Percentiles rank a stretch among this genome's conserved stretches.
phyloP scores from a whole-genome alignment of 92 coral and sea anemone genomes.

The Bergia puertoricense region DNA sequence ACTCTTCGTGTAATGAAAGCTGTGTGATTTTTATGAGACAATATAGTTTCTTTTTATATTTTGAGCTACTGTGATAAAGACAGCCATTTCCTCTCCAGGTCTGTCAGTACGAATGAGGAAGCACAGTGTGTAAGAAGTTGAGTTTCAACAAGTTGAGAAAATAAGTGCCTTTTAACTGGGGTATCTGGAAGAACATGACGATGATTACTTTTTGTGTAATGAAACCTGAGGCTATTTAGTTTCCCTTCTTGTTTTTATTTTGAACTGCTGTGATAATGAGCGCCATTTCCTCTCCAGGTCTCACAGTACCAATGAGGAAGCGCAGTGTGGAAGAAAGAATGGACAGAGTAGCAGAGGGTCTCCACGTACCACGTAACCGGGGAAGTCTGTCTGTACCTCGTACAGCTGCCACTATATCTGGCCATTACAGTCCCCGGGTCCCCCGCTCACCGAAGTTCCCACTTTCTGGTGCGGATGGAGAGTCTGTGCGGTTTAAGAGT shows the following conservation, averaged over 20 bases:
- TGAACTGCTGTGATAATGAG: background rate
- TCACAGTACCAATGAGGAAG: constrained; percentile 26
- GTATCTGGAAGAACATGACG: no score
- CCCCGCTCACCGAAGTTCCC: constrained; percentile 35
- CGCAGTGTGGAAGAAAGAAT: constrained; percentile 23
- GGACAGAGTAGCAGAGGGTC: constrained; percentile 33
- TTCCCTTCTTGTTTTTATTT: background rate
- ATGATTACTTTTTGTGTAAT: no score
- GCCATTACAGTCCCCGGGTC: constrained; percentile 35
- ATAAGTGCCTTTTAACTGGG: no score
- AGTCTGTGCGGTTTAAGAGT: constrained; percentile 19
- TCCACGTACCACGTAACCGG: constrained; percentile 30
- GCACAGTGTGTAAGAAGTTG: no score
- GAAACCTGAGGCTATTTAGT: no score
- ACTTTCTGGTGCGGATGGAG: background rate
- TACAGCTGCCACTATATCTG: background rate
- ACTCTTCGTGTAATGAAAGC: background rate
- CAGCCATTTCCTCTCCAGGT: no score
- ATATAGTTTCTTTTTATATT: no score
- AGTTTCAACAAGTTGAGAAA: no score
- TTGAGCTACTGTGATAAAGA: no score
- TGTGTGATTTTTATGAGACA: background rate
- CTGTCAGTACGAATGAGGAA: no score
- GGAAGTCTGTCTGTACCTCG: constrained; percentile 39
- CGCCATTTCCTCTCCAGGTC: constrained; percentile 10